Conservation (phyloP, 2,888 invertebrate genomes). For the Xiphydria camelus region DNA sequence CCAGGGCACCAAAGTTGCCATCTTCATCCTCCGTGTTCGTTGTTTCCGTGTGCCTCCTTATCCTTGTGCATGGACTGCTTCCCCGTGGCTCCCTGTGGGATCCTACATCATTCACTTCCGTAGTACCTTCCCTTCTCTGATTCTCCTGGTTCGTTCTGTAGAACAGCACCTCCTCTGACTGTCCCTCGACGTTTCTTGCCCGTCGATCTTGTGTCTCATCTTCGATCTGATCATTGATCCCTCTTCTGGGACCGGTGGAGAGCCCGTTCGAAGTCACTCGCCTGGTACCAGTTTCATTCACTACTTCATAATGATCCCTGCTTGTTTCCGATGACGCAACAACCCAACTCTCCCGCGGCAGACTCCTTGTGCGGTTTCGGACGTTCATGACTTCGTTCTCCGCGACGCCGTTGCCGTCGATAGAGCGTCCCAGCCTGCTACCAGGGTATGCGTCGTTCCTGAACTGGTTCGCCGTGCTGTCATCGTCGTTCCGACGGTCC, state of each 20-base stretch:
- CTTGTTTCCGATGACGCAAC: too few species aligned
- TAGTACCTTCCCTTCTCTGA: not conserved
- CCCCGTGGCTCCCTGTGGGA: slow-evolving; percentile 1
- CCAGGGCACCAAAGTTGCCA: slow-evolving; percentile 45
- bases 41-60: not conserved
- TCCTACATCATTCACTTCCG: not conserved
- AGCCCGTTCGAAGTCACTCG: too few species aligned
- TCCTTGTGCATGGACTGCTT: not conserved
- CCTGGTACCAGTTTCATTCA: too few species aligned
- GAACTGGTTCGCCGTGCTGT: not conserved
- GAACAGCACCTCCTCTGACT: too few species aligned
- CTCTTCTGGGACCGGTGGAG: too few species aligned
- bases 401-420: not conserved
- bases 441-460: too few species aligned
- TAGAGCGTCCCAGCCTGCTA: too few species aligned
- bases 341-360: too few species aligned
- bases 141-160: too few species aligned
- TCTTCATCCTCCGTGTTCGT: slow-evolving; percentile 28
- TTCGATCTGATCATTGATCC: not conserved
- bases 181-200: not conserved
- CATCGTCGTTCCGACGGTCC: not conserved
- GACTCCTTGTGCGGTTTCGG: slow-evolving; percentile 34
- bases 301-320: too few species aligned
- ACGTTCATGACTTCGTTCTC: slow-evolving; percentile 39
- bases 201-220: not conserved